These are phyloP conservation scores for Fistularia tabacaria DNA, from an alignment of 2,797 vertebrate species.

Conservation along the genomic window DNA sequence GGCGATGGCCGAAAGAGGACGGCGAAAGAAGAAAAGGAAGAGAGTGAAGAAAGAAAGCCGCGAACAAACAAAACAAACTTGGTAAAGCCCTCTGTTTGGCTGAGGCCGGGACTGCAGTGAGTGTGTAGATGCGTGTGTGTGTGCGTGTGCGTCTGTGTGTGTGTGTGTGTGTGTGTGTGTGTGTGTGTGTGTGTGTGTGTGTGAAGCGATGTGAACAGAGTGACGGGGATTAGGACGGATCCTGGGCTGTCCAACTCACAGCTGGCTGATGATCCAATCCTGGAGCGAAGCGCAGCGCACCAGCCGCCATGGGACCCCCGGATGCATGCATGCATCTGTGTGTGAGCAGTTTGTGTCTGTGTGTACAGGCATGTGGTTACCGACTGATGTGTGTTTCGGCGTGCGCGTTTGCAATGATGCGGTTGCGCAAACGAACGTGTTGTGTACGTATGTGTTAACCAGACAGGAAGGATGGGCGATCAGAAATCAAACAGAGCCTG, in stretches of 20 bases:
- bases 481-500: slow-evolving; percentile 57
- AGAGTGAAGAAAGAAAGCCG: slow-evolving; percentile 68
- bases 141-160: slow-evolving; percentile 45
- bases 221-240: slow-evolving; percentile 80
- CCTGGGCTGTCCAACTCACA: slow-evolving; percentile 81
- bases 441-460: slow-evolving; percentile 25
- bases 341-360: slow-evolving; percentile 32
- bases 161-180: slow-evolving; percentile 27
- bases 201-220: slow-evolving; percentile 74
- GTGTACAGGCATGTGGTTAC: slow-evolving; percentile 53
- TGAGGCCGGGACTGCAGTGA: slow-evolving; percentile 61
- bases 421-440: slow-evolving; percentile 46
- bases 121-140: slow-evolving; percentile 19
- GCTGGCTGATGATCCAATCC: slow-evolving; percentile 85
- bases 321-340: slow-evolving; percentile 60
- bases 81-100: slow-evolving; percentile 76
- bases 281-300: slow-evolving; percentile 72
- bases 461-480: slow-evolving; percentile 42
- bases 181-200: slow-evolving; percentile 46
- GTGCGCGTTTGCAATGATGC: slow-evolving; percentile 37
- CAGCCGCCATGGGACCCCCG: slow-evolving; percentile 73
- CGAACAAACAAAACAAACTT: slow-evolving; percentile 81
- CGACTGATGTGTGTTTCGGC: slow-evolving; percentile 54
- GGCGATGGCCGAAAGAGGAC: slow-evolving; percentile 37
- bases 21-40: slow-evolving; percentile 48